These are phyloP conservation scores for Celastrina argiolus DNA, from an alignment of 2,888 invertebrate genomes.

Conservation along the genomic window DNA sequence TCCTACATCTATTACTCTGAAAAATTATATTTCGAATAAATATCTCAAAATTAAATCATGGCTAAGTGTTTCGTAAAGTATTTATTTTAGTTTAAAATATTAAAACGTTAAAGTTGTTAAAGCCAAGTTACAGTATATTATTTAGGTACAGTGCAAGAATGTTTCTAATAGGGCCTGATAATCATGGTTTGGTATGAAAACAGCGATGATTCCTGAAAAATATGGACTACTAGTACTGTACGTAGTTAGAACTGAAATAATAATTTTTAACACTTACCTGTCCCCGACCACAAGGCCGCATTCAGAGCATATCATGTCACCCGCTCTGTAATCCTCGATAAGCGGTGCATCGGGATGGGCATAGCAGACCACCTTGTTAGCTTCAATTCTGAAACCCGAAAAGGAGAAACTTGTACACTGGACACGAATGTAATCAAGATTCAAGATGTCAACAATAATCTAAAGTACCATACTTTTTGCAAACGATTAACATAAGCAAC, in stretches of 20 bases:
- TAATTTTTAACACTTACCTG: conserved; percentile 77
- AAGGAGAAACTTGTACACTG: conserved; percentile 32
- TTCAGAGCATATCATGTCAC: conserved; percentile 99
- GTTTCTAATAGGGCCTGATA: no score
- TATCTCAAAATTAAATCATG: no score
- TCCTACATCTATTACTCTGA: conserved; percentile 98
- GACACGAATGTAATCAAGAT: conserved; percentile 31
- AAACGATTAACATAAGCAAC: conserved; percentile 23
- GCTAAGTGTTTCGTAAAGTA: no score
- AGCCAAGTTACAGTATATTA: no score
- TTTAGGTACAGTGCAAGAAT: no score
- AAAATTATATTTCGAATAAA: no score
- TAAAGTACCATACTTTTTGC: neutral
- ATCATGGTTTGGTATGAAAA: no score
- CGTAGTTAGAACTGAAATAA: no score
- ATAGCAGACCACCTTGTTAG: conserved; percentile 91
- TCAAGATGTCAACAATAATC: neutral
- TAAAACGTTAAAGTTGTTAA: no score
- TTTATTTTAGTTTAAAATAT: no score
- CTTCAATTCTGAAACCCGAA: conserved; percentile 79
- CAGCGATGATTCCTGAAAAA: no score
- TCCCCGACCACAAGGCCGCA: conserved; percentile 99
- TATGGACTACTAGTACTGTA: no score
- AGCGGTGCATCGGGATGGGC: conserved; percentile 97
- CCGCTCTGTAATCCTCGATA: conserved; percentile 98